These are phyloP conservation scores for Melanotaenia duboulayi DNA, from an alignment of 2,113 vertebrate genomes.

Conservation along the genomic window DNA sequence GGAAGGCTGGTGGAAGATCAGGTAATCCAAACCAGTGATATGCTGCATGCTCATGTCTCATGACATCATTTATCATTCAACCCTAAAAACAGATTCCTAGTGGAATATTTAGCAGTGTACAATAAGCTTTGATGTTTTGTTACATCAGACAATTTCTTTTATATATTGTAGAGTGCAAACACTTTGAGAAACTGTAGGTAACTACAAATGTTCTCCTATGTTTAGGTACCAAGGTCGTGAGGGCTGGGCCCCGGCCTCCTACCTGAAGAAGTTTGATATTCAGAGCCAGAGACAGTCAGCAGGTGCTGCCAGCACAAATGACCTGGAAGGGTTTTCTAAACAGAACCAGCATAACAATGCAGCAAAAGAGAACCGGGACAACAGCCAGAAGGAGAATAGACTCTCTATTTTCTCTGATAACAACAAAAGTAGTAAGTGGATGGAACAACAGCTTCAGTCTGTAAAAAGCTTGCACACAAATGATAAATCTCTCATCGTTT, in stretches of 20 bases:
- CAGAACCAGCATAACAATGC: slow-evolving; percentile 77
- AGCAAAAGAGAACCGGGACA: slow-evolving; percentile 77
- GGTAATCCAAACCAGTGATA: slow-evolving; percentile 76
- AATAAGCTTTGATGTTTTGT: too few relatives aligned
- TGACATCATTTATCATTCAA: too few relatives aligned
- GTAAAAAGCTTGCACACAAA: not conserved
- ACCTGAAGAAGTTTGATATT: slow-evolving; percentile 91
- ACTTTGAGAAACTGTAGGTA: not conserved
- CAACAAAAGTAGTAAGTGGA: slow-evolving; percentile 84
- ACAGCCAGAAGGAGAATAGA: slow-evolving; percentile 83
- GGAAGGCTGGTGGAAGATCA: slow-evolving; percentile 99
- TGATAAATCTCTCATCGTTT: not conserved
- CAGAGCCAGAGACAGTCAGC: slow-evolving; percentile 85
- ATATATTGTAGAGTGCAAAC: not conserved
- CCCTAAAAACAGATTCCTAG: too few relatives aligned
- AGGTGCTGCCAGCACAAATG: slow-evolving; percentile 84
- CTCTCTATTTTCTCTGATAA: slow-evolving; percentile 81
- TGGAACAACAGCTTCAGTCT: slow-evolving; percentile 1
- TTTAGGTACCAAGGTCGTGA: slow-evolving; percentile 93
- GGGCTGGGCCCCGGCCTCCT: slow-evolving; percentile 98
- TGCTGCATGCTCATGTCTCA: not conserved
- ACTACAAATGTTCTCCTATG: not conserved
- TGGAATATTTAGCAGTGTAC: too few relatives aligned
- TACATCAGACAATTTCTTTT: too few relatives aligned
- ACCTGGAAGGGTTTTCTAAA: slow-evolving; percentile 88